Evolutionary conservation across 2,797 vertebrate genomes (phyloP).

Genomic region (Sandelia bainsii): DNA sequence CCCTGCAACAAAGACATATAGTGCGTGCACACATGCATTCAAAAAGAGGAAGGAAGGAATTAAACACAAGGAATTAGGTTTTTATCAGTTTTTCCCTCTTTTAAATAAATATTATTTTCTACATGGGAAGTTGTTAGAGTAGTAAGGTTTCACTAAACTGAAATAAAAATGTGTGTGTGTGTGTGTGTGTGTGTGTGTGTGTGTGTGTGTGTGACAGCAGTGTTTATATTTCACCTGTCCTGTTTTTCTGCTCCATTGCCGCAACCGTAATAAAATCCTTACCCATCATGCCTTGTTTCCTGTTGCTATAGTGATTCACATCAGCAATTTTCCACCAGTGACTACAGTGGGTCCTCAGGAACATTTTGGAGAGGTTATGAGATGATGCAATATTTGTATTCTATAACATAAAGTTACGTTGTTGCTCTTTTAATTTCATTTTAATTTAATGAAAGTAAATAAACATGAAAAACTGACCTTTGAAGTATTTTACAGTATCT

Average conservation of each 20-base stretch:
- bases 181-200: background rate
- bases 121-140: background rate
- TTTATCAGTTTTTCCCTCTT: constrained; percentile 14
- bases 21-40: background rate
- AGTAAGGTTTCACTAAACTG: background rate
- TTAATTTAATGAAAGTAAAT: background rate
- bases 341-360: constrained; percentile 13
- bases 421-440: constrained; percentile 5
- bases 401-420: background rate
- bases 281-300: constrained; percentile 31
- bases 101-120: constrained; percentile 4
- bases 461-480: too few species aligned
- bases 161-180: background rate
- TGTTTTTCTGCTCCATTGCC: constrained; percentile 39
- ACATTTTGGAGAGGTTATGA: background rate
- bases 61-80: constrained; percentile 10
- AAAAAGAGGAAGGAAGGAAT: constrained; percentile 19
- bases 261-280: constrained; percentile 44
- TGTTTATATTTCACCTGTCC: constrained; percentile 21
- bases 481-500: background rate
- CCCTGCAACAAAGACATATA: constrained; percentile 58
- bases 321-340: constrained; percentile 35
- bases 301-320: constrained; percentile 64
- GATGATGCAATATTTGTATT: background rate
- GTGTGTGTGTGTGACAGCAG: background rate